These are phyloP conservation scores for Peromyscus aztecus DNA, from an alignment of 2,797 vertebrate genomes.

Conservation along the genomic window DNA sequence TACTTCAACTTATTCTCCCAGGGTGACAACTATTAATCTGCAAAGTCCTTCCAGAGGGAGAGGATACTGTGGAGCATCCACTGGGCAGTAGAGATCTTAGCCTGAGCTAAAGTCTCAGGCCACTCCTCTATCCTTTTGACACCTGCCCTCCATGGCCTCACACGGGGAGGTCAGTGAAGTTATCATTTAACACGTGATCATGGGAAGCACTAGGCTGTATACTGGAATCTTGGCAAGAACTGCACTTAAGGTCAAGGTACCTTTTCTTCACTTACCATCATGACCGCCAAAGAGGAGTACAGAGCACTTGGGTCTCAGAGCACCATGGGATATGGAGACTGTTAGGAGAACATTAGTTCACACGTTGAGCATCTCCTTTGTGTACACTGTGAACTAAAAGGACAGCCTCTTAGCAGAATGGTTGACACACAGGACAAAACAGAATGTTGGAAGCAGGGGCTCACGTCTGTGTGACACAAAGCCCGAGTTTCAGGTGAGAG, in stretches of 20 bases:
- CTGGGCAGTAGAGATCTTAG: not conserved
- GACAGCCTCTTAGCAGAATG: conserved; percentile 74
- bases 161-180: not conserved
- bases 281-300: not conserved
- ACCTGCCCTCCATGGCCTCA: not conserved
- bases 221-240: not conserved
- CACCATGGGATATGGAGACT: conserved; percentile 30
- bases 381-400: conserved; percentile 67
- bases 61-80: too few species aligned
- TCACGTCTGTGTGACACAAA: not conserved
- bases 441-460: conserved; percentile 21
- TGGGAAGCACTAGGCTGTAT: not conserved
- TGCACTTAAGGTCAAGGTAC: not conserved
- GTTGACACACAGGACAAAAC: conserved; percentile 29
- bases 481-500: conserved; percentile 20
- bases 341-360: conserved; percentile 70
- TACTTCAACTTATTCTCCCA: not conserved
- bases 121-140: not conserved
- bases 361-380: conserved; percentile 61
- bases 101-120: not conserved
- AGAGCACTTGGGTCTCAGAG: conserved; percentile 6
- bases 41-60: not conserved
- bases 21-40: conserved; percentile 21
- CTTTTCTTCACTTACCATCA: conserved; percentile 46
- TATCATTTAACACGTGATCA: not conserved